phyloP scores from a whole-genome alignment of 2,888 invertebrate species.

The Heteropelma amictum region DNA sequence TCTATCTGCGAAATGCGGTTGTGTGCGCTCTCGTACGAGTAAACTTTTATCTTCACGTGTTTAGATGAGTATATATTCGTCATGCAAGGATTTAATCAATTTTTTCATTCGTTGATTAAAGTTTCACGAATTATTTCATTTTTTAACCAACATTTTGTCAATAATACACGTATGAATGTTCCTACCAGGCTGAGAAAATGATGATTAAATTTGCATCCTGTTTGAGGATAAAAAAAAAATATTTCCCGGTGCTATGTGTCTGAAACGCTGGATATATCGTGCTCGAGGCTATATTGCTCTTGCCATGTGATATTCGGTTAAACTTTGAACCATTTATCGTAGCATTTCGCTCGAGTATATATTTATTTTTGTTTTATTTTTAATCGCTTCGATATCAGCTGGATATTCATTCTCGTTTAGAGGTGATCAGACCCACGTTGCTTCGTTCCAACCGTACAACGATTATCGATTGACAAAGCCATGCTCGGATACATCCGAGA shows the following conservation, averaged over 20 bases:
- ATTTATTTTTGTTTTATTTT: not conserved
- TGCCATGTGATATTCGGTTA: slow-evolving; percentile 5
- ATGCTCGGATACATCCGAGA: slow-evolving; percentile 48
- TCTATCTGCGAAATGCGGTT: slow-evolving; percentile 33
- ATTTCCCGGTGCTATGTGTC: not conserved
- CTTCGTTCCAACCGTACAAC: slow-evolving; percentile 39
- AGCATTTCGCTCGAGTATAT: not conserved
- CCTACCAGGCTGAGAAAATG: too few relatives aligned
- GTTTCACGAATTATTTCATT: not conserved
- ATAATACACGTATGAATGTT: too few relatives aligned
- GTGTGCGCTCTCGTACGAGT: slow-evolving; percentile 24
- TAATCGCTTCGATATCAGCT: slow-evolving; percentile 25
- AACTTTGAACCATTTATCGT: slow-evolving; percentile 8
- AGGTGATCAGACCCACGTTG: slow-evolving; percentile 32
- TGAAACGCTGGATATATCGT: not conserved
- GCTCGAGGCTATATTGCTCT: not conserved
- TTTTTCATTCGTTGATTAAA: not conserved
- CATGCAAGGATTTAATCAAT: not conserved
- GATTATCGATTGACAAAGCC: slow-evolving; percentile 56
- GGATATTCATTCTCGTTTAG: slow-evolving; percentile 50
- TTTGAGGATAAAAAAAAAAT: too few relatives aligned
- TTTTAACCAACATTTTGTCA: too few relatives aligned
- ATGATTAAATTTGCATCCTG: too few relatives aligned
- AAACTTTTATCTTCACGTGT: not conserved
- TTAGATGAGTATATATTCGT: not conserved